Conservation (phyloP, 2,113 vertebrate species). For the Colinus virginianus region DNA sequence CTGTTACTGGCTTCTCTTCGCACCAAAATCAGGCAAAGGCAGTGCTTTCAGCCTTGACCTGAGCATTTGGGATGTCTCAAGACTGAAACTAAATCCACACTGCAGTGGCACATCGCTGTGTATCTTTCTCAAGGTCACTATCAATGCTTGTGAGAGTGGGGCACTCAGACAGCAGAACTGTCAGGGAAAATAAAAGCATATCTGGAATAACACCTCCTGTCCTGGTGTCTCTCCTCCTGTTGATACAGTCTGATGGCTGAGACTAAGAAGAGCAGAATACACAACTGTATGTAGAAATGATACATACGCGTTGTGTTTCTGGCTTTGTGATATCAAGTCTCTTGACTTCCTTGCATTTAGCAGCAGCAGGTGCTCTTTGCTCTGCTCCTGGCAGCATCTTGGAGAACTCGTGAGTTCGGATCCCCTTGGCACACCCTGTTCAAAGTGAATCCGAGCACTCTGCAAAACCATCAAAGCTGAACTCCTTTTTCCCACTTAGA, state of each 20-base stretch:
- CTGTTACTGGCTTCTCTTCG: not conserved
- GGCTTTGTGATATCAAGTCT: not conserved
- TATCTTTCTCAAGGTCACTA: not conserved
- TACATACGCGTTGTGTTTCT: not conserved
- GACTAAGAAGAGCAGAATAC: not conserved
- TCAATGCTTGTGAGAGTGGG: not conserved
- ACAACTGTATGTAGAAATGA: not conserved
- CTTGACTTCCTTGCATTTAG: not conserved
- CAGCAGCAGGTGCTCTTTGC: not conserved
- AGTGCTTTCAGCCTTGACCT: not conserved
- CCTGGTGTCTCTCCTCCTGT: not conserved
- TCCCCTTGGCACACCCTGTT: not conserved
- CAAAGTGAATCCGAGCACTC: not conserved
- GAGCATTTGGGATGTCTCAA: not conserved
- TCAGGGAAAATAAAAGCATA: not conserved
- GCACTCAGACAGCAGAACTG: not conserved
- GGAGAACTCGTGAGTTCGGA: conserved; percentile 6
- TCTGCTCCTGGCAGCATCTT: not conserved
- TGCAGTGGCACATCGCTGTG: accelerated
- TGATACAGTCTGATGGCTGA: not conserved
- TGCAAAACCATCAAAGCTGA: not conserved
- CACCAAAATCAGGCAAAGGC: not conserved
- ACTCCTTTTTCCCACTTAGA: not conserved
- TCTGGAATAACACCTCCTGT: not conserved
- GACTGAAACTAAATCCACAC: not conserved